A percentile compares a stretch with the other conserved stretches of the same genome.
phyloP scores from a whole-genome alignment of 2,113 vertebrate genomes.

The Pomatostomus ruficeps region DNA sequence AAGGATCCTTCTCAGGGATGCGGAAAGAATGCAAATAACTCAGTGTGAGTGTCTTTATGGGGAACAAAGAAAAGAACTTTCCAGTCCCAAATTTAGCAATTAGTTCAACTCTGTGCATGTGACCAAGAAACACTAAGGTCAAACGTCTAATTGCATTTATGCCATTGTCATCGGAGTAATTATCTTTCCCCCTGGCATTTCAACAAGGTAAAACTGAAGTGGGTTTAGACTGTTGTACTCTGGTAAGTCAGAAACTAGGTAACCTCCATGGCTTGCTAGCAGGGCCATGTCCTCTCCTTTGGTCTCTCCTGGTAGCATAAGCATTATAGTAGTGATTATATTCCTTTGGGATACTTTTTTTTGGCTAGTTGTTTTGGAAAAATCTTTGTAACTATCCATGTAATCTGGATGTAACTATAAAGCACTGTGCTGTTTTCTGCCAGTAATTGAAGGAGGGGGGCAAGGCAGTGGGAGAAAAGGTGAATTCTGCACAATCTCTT shows the following conservation, averaged over 20 bases:
- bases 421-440: background rate
- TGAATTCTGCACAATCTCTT: background rate
- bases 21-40: background rate
- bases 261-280: background rate
- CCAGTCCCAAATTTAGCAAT: slow-evolving; percentile 5
- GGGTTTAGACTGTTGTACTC: background rate
- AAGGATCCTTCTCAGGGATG: background rate
- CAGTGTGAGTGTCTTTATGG: background rate
- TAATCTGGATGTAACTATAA: background rate
- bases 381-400: background rate
- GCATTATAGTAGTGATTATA: background rate
- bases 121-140: slow-evolving; percentile 28
- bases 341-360: background rate
- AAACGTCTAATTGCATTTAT: background rate
- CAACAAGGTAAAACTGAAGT: background rate
- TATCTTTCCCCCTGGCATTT: slow-evolving; percentile 2
- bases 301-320: background rate
- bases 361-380: background rate
- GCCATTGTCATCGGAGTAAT: slow-evolving; percentile 1
- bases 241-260: slow-evolving; percentile 15
- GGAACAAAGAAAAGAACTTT: background rate
- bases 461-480: background rate
- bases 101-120: background rate
- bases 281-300: background rate
- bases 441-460: background rate